Percentiles rank a stretch among this genome's conserved stretches.
Evolutionary conservation across 53 echinoderm and acorn worm genomes (phyloP).

Genomic region (Astropecten irregularis): DNA sequence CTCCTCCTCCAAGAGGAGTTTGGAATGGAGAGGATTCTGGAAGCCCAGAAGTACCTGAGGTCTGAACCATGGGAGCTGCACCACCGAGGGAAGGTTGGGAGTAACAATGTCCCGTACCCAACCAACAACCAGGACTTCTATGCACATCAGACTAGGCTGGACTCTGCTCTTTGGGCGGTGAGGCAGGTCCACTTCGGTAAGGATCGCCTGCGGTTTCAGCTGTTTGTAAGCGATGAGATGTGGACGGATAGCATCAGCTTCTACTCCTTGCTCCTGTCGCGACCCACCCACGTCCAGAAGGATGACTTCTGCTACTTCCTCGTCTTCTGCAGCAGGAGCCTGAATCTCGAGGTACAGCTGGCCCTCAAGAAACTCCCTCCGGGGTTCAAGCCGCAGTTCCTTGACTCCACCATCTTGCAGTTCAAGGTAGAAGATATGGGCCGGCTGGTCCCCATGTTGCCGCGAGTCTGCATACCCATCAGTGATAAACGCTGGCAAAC

Average conservation of each 20-base stretch:
- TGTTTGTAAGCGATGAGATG: too few species aligned
- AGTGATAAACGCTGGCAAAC: constrained; percentile 66
- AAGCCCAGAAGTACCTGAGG: constrained; percentile 61
- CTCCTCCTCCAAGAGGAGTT: constrained; percentile 56
- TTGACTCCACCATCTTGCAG: constrained; percentile 59
- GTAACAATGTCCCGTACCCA: constrained; percentile 17
- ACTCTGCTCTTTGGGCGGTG: constrained; percentile 56
- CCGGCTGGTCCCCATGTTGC: constrained; percentile 41
- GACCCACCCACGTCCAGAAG: constrained; percentile 33
- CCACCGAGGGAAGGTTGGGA: constrained; percentile 48
- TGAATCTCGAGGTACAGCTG: constrained; percentile 60
- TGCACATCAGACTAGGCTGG: constrained; percentile 15
- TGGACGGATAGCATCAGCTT: constrained; percentile 52
- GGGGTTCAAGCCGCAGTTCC: constrained; percentile 50
- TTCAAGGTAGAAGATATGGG: constrained; percentile 58
- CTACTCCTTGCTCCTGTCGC: constrained; percentile 42
- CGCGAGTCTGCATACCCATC: constrained; percentile 47
- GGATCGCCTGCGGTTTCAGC: constrained; percentile 39
- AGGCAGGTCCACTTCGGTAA: constrained; percentile 59
- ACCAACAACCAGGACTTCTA: constrained; percentile 48
- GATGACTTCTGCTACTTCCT: constrained; percentile 64
- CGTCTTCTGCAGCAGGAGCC: constrained; percentile 37
- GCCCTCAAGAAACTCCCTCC: constrained; percentile 56
- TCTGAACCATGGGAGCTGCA: constrained; percentile 54
- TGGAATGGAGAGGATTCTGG: constrained; percentile 62